phyloP scores from a whole-genome alignment of 2,113 vertebrate species.

The Anas platyrhynchos region DNA sequence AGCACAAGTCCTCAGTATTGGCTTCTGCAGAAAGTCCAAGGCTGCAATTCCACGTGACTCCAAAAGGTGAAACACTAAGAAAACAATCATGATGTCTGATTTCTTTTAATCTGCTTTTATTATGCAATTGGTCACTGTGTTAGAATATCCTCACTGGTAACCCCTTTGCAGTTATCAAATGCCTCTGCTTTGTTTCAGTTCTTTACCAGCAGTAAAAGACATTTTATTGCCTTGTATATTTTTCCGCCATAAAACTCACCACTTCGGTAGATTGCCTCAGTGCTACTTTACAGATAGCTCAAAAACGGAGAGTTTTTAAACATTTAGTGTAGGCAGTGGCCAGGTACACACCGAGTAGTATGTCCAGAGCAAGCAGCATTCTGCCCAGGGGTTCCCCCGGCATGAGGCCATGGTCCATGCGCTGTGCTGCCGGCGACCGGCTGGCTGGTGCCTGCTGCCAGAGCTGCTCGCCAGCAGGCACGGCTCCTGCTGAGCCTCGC shows the following conservation, averaged over 20 bases:
- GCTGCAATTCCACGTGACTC: background rate
- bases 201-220: slow-evolving; percentile 35
- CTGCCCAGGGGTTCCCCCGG: background rate
- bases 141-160: background rate
- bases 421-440: background rate
- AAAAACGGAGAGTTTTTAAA: background rate
- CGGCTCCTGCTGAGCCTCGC: background rate
- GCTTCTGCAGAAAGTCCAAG: background rate
- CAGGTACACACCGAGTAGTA: background rate
- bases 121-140: background rate
- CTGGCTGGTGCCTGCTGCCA: background rate
- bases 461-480: background rate
- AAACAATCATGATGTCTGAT: background rate
- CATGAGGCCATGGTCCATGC: background rate
- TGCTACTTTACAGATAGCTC: background rate
- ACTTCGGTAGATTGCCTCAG: slow-evolving; percentile 42
- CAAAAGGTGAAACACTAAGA: background rate
- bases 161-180: background rate
- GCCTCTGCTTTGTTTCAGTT: background rate
- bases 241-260: background rate
- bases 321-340: background rate
- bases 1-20: rapidly evolving
- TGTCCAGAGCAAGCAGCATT: background rate
- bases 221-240: slow-evolving; percentile 43
- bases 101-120: slow-evolving; percentile 5